Evolutionary conservation across 1,140 invertebrate species (phyloP).

Genomic region (Trichoplusia ni): DNA sequence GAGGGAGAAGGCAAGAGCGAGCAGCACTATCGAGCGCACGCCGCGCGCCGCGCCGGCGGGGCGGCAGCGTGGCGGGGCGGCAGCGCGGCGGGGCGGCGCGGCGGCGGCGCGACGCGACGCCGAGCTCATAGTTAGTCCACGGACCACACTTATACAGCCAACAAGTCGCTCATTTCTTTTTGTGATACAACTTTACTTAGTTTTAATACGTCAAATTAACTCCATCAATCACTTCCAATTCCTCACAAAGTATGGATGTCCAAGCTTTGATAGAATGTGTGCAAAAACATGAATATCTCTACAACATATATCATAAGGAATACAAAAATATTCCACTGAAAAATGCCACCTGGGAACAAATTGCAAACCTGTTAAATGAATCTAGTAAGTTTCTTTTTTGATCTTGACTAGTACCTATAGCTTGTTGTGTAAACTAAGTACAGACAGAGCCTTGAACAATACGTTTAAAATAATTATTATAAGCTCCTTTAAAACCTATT

Average conservation of each 20-base stretch:
- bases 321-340: constrained; percentile 20
- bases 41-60: neutral
- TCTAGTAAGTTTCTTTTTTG: constrained; percentile 4
- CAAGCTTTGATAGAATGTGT: constrained; percentile 17
- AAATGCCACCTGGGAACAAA: constrained; percentile 8
- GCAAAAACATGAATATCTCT: constrained; percentile 5
- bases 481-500: too few species aligned
- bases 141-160: neutral
- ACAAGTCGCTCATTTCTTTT: too few species aligned
- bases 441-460: too few species aligned
- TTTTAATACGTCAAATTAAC: too few species aligned
- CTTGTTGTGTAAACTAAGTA: too few species aligned
- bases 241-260: neutral
- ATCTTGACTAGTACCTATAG: too few species aligned
- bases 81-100: constrained; percentile 5
- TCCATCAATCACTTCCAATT: too few species aligned
- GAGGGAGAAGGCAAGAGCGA: too few species aligned
- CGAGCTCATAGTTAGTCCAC: neutral
- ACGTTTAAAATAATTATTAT: too few species aligned
- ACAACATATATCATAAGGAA: constrained; percentile 15
- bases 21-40: neutral
- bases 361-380: constrained; percentile 21
- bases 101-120: neutral
- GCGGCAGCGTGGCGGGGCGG: constrained; percentile 18
- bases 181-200: too few species aligned